These are phyloP conservation scores for Tenthredo amoena DNA, from an alignment of 2,888 invertebrate genomes.

Conservation along the genomic window DNA sequence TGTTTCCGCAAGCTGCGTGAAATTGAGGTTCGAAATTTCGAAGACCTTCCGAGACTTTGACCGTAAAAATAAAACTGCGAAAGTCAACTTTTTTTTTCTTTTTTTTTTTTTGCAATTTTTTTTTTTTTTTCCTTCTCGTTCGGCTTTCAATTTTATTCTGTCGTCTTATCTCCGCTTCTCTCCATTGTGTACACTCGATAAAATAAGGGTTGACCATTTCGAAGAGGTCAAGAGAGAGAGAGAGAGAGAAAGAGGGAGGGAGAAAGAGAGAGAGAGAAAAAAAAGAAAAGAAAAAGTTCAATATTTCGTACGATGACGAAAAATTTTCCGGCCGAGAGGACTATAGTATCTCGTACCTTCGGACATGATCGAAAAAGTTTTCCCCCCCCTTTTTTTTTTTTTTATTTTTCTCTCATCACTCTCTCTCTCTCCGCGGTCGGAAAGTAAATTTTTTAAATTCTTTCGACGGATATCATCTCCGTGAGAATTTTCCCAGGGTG, in stretches of 20 bases:
- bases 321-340: background rate
- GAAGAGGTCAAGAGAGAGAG: background rate
- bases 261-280: background rate
- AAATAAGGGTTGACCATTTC: background rate
- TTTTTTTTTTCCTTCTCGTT: background rate
- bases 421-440: background rate
- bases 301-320: background rate
- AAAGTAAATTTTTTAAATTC: background rate
- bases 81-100: background rate
- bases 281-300: background rate
- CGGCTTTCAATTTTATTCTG: background rate
- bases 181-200: background rate
- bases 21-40: no score
- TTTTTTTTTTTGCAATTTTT: no score
- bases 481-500: slow-evolving; percentile 2
- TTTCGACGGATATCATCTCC: background rate
- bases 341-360: background rate
- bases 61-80: background rate
- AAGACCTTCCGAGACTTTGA: background rate
- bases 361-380: background rate
- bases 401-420: background rate
- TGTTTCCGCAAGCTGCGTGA: no score
- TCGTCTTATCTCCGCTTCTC: background rate
- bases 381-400: no score
- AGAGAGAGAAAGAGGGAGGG: no score